Conservation (phyloP, 2,888 invertebrate species). For the Lithophane socia region DNA sequence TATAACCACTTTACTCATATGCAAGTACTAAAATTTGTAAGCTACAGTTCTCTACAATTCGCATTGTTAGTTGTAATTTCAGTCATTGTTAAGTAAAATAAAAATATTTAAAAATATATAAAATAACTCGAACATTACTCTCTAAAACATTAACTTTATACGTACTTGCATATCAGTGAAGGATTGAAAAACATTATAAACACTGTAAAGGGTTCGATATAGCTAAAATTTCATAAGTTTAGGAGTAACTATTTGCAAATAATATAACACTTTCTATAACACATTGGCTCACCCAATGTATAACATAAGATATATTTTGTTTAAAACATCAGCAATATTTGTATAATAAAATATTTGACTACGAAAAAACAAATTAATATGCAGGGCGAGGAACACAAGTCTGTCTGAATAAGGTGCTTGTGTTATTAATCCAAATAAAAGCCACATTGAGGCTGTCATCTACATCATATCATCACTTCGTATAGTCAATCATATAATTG, state of each 20-base stretch:
- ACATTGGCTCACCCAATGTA: slow-evolving; percentile 36
- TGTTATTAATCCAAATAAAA: too few species aligned
- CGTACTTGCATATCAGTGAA: slow-evolving; percentile 57
- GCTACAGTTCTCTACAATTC: slow-evolving; percentile 34
- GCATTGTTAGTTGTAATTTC: slow-evolving; percentile 39
- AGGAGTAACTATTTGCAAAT: slow-evolving; percentile 50
- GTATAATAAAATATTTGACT: slow-evolving; percentile 47
- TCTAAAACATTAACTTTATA: slow-evolving; percentile 27
- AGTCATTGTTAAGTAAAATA: slow-evolving; percentile 46
- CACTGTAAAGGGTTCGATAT: slow-evolving; percentile 45
- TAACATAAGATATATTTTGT: slow-evolving; percentile 50
- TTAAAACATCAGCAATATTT: slow-evolving; percentile 41
- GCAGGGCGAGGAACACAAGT: slow-evolving; percentile 5
- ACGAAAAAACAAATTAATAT: slow-evolving; percentile 12
- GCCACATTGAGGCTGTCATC: neutral
- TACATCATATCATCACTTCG: neutral
- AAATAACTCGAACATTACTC: slow-evolving; percentile 28
- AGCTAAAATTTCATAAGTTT: slow-evolving; percentile 46
- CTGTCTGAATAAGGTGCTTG: slow-evolving; percentile 10
- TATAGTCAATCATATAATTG: neutral
- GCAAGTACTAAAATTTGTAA: slow-evolving; percentile 49
- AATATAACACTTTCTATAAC: slow-evolving; percentile 36
- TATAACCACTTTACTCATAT: slow-evolving; percentile 39
- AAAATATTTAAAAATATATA: slow-evolving; percentile 27
- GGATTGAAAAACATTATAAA: slow-evolving; percentile 48